Percentiles rank a stretch among this genome's conserved stretches.
These are phyloP conservation scores for Zelleria hepariella DNA, from an alignment of 2,888 invertebrate species.

Conservation along the genomic window DNA sequence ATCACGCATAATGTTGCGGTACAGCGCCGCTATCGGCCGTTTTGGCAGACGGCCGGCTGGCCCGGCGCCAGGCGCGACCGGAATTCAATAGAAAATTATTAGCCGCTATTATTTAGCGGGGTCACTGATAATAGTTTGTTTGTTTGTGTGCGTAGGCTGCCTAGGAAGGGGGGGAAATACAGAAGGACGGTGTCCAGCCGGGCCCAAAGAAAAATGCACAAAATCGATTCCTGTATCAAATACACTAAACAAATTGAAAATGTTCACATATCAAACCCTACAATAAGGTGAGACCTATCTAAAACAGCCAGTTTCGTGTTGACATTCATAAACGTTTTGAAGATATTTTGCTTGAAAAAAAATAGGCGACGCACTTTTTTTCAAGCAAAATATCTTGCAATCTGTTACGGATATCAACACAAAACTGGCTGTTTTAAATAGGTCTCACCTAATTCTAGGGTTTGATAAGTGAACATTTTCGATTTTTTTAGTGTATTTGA, in stretches of 20 bases:
- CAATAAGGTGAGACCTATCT: too few species aligned
- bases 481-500: too few species aligned
- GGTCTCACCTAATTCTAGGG: too few species aligned
- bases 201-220: not conserved
- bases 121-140: slow-evolving; percentile 1
- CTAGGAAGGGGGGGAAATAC: not conserved
- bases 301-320: not conserved
- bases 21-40: slow-evolving; percentile 2
- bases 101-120: slow-evolving; percentile 4
- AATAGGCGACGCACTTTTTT: too few species aligned
- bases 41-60: slow-evolving; percentile 5
- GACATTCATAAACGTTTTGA: too few species aligned
- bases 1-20: slow-evolving; percentile 5
- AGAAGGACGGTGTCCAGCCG: not conserved
- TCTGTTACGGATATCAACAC: too few species aligned
- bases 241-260: not conserved
- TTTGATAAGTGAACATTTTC: too few species aligned
- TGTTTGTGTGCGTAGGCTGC: not conserved
- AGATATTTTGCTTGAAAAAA: too few species aligned
- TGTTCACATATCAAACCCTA: too few species aligned
- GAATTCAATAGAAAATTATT: slow-evolving; percentile 8
- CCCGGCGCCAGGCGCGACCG: slow-evolving; percentile 2
- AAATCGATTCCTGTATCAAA: not conserved
- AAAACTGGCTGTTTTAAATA: too few species aligned
- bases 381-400: too few species aligned